phyloP scores from a whole-genome alignment of 2,113 vertebrate species.

The Ptilorrhoa leucosticta region DNA sequence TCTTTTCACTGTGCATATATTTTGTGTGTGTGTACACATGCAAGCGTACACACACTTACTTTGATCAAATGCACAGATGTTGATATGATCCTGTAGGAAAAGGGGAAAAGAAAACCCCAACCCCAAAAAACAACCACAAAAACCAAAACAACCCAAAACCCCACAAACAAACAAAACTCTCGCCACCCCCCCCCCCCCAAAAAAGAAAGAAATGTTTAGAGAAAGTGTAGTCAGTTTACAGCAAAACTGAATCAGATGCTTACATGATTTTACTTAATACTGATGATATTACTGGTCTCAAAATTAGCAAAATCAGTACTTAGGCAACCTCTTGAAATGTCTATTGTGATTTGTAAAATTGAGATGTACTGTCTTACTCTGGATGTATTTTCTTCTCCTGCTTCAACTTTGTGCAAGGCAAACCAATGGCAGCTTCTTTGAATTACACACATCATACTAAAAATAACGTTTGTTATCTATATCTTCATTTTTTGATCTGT shows the following conservation, averaged over 20 bases:
- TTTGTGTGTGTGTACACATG: neutral
- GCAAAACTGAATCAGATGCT: neutral
- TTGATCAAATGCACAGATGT: neutral
- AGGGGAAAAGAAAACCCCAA: accelerated
- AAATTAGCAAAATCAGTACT: neutral
- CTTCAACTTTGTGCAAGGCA: neutral
- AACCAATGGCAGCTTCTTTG: neutral
- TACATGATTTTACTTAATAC: neutral
- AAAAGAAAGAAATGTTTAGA: neutral
- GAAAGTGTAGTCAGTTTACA: neutral
- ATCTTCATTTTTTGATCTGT: neutral
- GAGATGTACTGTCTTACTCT: neutral
- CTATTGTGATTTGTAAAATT: neutral
- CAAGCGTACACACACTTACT: neutral
- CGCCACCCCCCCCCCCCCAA: neutral
- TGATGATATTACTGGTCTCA: neutral
- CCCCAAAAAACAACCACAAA: neutral
- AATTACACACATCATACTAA: neutral
- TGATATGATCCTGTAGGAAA: neutral
- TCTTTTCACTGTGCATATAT: neutral
- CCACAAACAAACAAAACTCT: neutral
- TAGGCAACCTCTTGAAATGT: neutral
- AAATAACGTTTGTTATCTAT: neutral
- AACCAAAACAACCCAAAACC: accelerated
- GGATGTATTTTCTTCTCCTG: neutral